Evolutionary conservation across 2,113 vertebrate species (phyloP), one percentile per base, ranked within the genome.

Genomic region (Amphiprion percula): DNA sequence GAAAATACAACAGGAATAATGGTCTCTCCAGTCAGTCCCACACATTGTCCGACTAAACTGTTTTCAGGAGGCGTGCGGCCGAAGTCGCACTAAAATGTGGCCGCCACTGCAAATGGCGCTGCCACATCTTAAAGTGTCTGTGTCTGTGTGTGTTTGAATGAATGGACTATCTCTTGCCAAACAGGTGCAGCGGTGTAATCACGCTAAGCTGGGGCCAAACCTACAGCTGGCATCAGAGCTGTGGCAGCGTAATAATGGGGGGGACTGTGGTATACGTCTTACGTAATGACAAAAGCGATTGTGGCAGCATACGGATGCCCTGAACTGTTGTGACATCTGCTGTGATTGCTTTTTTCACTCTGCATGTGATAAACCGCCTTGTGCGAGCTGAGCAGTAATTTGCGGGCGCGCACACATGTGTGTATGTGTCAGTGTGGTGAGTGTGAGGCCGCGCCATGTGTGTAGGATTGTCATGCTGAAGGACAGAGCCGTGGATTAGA

Each of bases 271-370:
- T 63, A 55, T 67, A 33, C 4, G 62, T 28, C 63, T 71, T 69
- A 84, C 17, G 10, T 79, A 68, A 79, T 63, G 66, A 72, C 77
- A 83, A 85, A 85, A 77, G 79, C 30, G n/a, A 74, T 90, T 87
- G 88, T 78, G 75, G 67, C 59, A 58, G 73, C 86, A 84, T 84
- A 80, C 2, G 83, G 85, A 83, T 30, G 72, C 60, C 64, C 86
- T 77, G 74, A 91, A 69, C 90, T 55, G 52, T 39, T 74, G 28
- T 56, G 83, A 89, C 89, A 93, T 93, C 89, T 92, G 90, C 86
- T 92, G 75, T 83, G 89, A 92, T 92, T 88, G 87, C 68, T 87
- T 89, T 86, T 90, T 90, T 84, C 50, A 62, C 77, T 81, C 37
- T 49, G 52, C 59, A 64, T 47, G 72, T 79, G 73, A 67, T 89